Percentiles rank a stretch among this genome's conserved stretches.
Conservation (phyloP, 1,140 invertebrate genomes). For the Bombyx mandarina region DNA sequence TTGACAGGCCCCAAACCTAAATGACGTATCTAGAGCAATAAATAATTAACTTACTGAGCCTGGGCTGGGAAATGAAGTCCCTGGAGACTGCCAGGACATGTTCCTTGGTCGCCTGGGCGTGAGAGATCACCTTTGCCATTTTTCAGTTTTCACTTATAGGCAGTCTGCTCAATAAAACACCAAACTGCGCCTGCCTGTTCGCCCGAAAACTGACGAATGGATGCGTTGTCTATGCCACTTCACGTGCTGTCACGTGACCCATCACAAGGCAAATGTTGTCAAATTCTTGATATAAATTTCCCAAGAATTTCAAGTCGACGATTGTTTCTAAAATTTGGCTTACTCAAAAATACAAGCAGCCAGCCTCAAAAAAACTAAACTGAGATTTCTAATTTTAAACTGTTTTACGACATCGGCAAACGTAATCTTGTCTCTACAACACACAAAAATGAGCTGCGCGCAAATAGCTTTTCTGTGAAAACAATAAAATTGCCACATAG, state of each 20-base stretch:
- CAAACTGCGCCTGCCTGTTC: slow-evolving; percentile 55
- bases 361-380: too few relatives aligned
- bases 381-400: too few relatives aligned
- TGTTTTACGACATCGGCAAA: too few relatives aligned
- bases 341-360: too few relatives aligned
- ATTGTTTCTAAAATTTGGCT: too few relatives aligned
- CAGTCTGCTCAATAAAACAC: slow-evolving; percentile 50
- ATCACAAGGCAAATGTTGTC: slow-evolving; percentile 54
- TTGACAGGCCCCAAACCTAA: slow-evolving; percentile 22
- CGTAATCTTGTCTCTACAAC: too few relatives aligned
- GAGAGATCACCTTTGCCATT: slow-evolving; percentile 47
- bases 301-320: not conserved
- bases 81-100: slow-evolving; percentile 93
- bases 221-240: slow-evolving; percentile 66
- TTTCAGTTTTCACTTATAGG: slow-evolving; percentile 46
- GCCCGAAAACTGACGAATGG: slow-evolving; percentile 71
- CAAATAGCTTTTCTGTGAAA: too few relatives aligned
- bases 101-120: slow-evolving; percentile 72
- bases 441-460: too few relatives aligned
- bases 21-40: slow-evolving; percentile 17
- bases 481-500: too few relatives aligned
- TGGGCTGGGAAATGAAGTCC: slow-evolving; percentile 97
- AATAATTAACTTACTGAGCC: slow-evolving; percentile 87
- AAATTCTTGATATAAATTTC: not conserved
- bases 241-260: slow-evolving; percentile 72